Base-by-base conservation (phyloP, 2,888 invertebrate genomes). In the Oeneis ivallda region DNA sequence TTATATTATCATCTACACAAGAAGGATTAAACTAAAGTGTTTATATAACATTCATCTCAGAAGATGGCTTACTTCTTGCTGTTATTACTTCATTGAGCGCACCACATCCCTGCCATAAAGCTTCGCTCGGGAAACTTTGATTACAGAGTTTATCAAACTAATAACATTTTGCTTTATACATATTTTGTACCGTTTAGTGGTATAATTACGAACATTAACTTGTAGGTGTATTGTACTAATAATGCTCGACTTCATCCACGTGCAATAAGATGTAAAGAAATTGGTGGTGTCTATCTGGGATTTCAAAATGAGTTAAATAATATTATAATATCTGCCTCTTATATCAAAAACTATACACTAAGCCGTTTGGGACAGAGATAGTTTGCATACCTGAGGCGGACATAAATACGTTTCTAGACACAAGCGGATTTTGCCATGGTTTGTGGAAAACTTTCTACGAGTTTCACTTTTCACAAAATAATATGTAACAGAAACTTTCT, bases 131-230 rank as follows among this genome's bases (percentile, higher is more conserved):
- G 11, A 13, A 58, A 58, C 45, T 58, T 58, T 34, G 45, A 58
- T 58, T 58, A 58, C 56, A 57, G 43, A 47, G 15, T 58, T 58
- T 58, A 45, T 43, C 32, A 45, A 47, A 58, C 58, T 58, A 47
- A 58, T 58, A 45, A 43, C 56, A 54, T 57, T 57, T 57, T 57
- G 56, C 43, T 43, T 63, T 56, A 56, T n/a, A n/a, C n/a, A n/a
- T 47, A 64, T 50, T 62, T 62, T 52, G 62, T 53, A 53, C 32
- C 26, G 32, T 13, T 32, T 45, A 26, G 39, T 32, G 10, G 53
- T 15, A 52, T 34, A n/a, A n/a, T 34, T 32, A 34, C 34, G 15
- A 15, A 34, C 15, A 37, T 54, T n/a, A 47, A 47, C 37, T 47
- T 15, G 43, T 43, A 45, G n/a, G n/a, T n/a, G n/a, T 45, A 45